phyloP scores from a whole-genome alignment of 2,113 vertebrate species.

The Atherinomorus stipes region DNA sequence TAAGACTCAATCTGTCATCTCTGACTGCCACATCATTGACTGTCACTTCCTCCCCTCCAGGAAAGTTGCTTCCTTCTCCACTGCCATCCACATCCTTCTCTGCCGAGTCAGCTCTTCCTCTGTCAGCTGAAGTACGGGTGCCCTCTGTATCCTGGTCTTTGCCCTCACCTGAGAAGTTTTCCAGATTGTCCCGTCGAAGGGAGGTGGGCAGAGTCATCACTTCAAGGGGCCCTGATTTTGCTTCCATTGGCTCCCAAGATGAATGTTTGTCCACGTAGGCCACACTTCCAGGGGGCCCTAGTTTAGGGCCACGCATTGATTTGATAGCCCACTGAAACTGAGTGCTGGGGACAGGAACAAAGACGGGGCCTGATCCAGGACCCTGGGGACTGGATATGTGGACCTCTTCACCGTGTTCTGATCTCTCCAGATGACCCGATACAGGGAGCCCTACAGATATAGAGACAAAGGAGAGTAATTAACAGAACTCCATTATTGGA shows the following conservation, averaged over 20 bases:
- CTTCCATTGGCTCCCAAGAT: conserved; percentile 77
- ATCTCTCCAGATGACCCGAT: conserved; percentile 46
- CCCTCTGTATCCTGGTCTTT: conserved; percentile 70
- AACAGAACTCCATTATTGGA: conserved; percentile 32
- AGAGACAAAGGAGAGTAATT: conserved; percentile 71
- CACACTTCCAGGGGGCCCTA: conserved; percentile 39
- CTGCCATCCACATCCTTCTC: conserved; percentile 78
- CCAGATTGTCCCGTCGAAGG: conserved; percentile 67
- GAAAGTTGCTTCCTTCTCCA: conserved; percentile 61
- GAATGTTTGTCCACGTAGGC: conserved; percentile 39
- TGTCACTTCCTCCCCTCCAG: conserved; percentile 44
- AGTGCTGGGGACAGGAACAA: conserved; percentile 45
- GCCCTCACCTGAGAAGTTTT: conserved; percentile 84
- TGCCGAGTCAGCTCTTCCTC: conserved; percentile 16
- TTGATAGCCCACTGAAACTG: conserved; percentile 71
- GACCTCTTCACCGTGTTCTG: conserved; percentile 47
- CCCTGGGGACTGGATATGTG: conserved; percentile 51
- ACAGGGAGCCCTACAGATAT: conserved; percentile 65
- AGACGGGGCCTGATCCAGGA: conserved; percentile 43
- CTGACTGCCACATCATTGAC: conserved; percentile 13
- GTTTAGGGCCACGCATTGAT: conserved; percentile 59
- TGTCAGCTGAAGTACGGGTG: conserved; percentile 23
- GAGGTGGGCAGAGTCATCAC: conserved; percentile 75
- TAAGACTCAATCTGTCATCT: conserved; percentile 17
- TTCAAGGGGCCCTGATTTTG: conserved; percentile 78